Base-by-base conservation (phyloP, 2,888 invertebrate genomes). In the Leptothorax acervorum region DNA sequence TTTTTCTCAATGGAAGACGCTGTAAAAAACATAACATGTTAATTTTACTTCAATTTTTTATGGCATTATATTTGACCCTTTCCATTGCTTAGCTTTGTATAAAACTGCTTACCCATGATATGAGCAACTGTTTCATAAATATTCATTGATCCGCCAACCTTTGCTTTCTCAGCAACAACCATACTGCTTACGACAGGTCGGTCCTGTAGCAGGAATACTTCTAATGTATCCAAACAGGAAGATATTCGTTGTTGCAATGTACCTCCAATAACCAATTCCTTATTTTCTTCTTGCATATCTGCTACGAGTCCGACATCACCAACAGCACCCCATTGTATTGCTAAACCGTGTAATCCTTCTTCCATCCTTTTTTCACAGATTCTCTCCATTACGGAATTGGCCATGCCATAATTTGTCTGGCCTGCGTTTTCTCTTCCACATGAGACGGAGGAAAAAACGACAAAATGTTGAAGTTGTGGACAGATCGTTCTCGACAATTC, bases 91-190 rank as follows among this genome's bases (percentile, higher is more conserved):
- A 23, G 23, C n/a, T n/a, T n/a, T n/a, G n/a, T 57, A 28, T 3
- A 57, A 57, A 28, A 57, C 4, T 23, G 23, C 68, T 73, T 82
- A 94, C 95, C 95, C 42, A 42, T 42, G 0, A 42, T 42, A 42
- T 42, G 42, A 42, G 42, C 42, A 42, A 42, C 42, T 8, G 42
- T 42, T 42, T 42, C 42, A 42, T 8, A 42, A 42, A 42, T 9
- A 9, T 42, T 42, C 42, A 42, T 96, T 79, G 96, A 96, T 4
- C 96, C 95, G 0, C 96, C 95, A 0, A 96, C 96, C 0, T 2
- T 96, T 96, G 5, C 96, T 95, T 98, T 98, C 93, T 98, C 98
- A 0, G 98, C 98, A 0, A 98, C 97, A 0, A 99, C 98, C 95
- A 98, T 98, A 88, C 98, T 98, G 0, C 97, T 96, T 0, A 98